Evolutionary conservation across 2,888 invertebrate genomes (phyloP).

Genomic region (Hemaris fuciformis): DNA sequence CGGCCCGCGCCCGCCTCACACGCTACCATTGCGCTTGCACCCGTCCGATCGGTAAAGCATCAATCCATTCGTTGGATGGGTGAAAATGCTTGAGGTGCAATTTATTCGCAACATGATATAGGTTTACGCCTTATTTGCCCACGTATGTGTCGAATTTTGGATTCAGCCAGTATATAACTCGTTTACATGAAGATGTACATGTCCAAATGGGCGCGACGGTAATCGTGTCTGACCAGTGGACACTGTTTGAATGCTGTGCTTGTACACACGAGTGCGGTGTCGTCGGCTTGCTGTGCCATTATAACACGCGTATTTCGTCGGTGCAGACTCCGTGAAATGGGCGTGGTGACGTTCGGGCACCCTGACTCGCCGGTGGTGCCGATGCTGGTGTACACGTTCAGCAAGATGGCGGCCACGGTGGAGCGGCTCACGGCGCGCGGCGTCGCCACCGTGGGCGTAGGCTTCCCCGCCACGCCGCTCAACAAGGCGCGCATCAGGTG

Average conservation of each 20-base stretch:
- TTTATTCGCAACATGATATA: too few relatives aligned
- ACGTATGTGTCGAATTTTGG: too few relatives aligned
- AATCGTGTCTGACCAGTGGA: not conserved
- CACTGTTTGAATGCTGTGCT: too few relatives aligned
- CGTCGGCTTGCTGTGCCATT: too few relatives aligned
- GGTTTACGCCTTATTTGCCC: too few relatives aligned
- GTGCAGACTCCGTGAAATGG: slow-evolving; percentile 87
- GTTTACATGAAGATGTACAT: too few relatives aligned
- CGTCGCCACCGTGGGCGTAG: slow-evolving; percentile 97
- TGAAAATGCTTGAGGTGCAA: too few relatives aligned
- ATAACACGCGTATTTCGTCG: not conserved
- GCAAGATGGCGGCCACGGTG: slow-evolving; percentile 96
- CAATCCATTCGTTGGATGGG: too few relatives aligned
- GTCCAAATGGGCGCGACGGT: too few relatives aligned
- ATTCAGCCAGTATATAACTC: too few relatives aligned
- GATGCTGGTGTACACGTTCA: slow-evolving; percentile 95
- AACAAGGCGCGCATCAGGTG: slow-evolving; percentile 92
- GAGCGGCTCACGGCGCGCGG: slow-evolving; percentile 90
- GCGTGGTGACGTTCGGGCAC: slow-evolving; percentile 96
- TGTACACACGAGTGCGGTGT: too few relatives aligned
- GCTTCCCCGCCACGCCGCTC: slow-evolving; percentile 98
- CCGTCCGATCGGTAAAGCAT: slow-evolving; percentile 53
- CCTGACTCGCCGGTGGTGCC: slow-evolving; percentile 98
- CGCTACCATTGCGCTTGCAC: not conserved
- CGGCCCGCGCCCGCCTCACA: not conserved